Evolutionary conservation across 2,797 vertebrate species (phyloP).

Genomic region (Apogon hyalosoma): DNA sequence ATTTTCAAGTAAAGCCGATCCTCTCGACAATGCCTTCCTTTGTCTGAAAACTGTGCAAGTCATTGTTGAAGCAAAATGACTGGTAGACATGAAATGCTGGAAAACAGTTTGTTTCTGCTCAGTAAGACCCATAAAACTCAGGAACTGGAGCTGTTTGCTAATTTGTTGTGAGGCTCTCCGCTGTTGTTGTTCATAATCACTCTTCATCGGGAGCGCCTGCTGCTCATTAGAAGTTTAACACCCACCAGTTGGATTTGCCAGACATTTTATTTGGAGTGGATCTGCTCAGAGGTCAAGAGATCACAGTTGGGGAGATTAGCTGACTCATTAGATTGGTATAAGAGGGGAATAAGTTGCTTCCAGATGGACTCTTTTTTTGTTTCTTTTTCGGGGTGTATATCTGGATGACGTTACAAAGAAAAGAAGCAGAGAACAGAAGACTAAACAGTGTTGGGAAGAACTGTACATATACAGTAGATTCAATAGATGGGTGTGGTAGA

Average conservation of each 20-base stretch:
- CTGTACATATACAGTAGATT: background rate
- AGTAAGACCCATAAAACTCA: slow-evolving; percentile 55
- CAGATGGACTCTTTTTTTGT: slow-evolving; percentile 52
- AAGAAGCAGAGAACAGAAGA: slow-evolving; percentile 1
- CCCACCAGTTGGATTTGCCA: slow-evolving; percentile 25
- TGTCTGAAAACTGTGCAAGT: slow-evolving; percentile 34
- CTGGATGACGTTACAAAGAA: slow-evolving; percentile 1
- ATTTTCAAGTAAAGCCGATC: background rate
- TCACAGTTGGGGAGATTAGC: slow-evolving; percentile 31
- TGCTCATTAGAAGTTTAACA: slow-evolving; percentile 50
- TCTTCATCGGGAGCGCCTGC: slow-evolving; percentile 37
- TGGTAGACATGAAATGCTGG: slow-evolving; percentile 35
- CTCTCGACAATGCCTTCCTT: slow-evolving; percentile 45
- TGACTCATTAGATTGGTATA: slow-evolving; percentile 50
- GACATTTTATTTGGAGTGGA: slow-evolving; percentile 38
- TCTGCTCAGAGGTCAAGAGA: slow-evolving; percentile 50
- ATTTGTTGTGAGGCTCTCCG: slow-evolving; percentile 34
- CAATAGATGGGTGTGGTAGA: background rate
- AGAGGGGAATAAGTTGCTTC: slow-evolving; percentile 47
- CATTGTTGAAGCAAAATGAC: slow-evolving; percentile 34
- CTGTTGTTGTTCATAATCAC: slow-evolving; percentile 61
- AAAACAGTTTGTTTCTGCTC: slow-evolving; percentile 38
- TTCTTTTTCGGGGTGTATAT: background rate
- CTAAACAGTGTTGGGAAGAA: background rate
- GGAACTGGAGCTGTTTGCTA: slow-evolving; percentile 36